Base-by-base conservation (phyloP, 1,140 invertebrate species). In the Drosophila ananassae region DNA sequence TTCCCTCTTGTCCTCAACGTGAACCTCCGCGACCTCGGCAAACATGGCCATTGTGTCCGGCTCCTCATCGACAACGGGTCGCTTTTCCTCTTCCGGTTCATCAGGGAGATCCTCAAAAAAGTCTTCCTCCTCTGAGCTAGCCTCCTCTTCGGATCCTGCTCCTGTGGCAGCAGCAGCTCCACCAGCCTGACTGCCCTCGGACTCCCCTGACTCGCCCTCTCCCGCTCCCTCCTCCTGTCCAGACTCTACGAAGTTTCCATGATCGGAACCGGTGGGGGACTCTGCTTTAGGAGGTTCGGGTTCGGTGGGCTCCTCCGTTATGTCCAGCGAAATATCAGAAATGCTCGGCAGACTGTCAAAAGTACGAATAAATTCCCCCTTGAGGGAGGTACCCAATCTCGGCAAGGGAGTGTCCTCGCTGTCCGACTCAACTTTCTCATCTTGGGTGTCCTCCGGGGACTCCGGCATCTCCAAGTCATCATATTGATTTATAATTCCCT, bases 1-100 rank as follows among this genome's bases (percentile, higher is more conserved):
- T 8, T 24, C 32, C 2, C 5, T 12, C 6, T 13, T 12, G 9
- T 12, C 3, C 2, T 22, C 2, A 0, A 17, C 0, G 0, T 50
- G 10, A 1, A 34, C 13, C 6, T 41, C 63, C 10, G 39, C 2
- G 13, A 53, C 64, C 8, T 13, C 52, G 24, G 25, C 7, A 10
- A 71, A 69, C 67, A 69, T 69, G 21, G 67, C 67, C 63, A 71
- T 69, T 6, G 66, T 69, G 12, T 69, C 67, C 3, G 13, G 25
- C 0, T 68, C 63, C 3, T 71, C 64, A 3, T 28, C 13, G 8
- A 69, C 34, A 1, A 47, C 7, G 6, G 54, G 28, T 10, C 21
- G 22, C 13, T 69, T 69, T 8, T 24, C 30, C 9, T 3, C 0
- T 2, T 17, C 52, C 0, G 1, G 1, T 9, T 69, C 64, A 2